Base-by-base conservation (phyloP, 92 coral and sea anemone species). In the Montipora capitata region DNA sequence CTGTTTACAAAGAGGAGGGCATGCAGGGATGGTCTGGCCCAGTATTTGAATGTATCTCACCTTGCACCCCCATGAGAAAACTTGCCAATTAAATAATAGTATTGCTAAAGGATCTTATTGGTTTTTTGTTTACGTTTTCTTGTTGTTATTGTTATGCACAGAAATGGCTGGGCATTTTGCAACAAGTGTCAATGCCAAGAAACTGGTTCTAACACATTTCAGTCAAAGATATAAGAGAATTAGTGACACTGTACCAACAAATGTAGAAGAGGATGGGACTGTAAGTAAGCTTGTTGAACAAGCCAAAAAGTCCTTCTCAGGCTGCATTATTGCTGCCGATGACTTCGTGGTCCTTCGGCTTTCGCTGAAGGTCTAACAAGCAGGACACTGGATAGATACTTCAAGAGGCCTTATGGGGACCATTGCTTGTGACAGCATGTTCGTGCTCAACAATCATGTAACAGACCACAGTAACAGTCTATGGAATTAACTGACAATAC, bases 141-240 rank as follows among this genome's bases (percentile, higher is more conserved):
- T 27, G 35, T 27, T 27, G 35, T 4, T 62, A 4, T 62, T 62
- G 27, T 13, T 0, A 8, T 15, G 6, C 7, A 4, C 38, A 97
- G 99, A 95, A 51, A 97, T 97, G 99, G 99, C 99, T 71, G 99
- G 92, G 14, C 39, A 67, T 67, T 94, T 97, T 92, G 98, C 97
- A 41, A 80, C 62, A 44, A 68, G 75, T 59, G 83, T 98, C 77
- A 86, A 89, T 41, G 96, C 99, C 39, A 89, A 88, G 91, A 90
- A 88, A 78, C 94, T 98, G 40, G 79, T 94, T 65, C 92, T 98
- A 13, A 98, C 99, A 6, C 99, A 98, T 77, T 98, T 96, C 45
- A 98, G 99, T 78, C 99, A 98, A 78, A 91, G 99, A 74, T 98
- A 98, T 87, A 92, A 90, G 62, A 88, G 81, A 71, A 52, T 76